phyloP scores from a whole-genome alignment of 2,888 invertebrate genomes.

The Parapristionchus giblindavisi region DNA sequence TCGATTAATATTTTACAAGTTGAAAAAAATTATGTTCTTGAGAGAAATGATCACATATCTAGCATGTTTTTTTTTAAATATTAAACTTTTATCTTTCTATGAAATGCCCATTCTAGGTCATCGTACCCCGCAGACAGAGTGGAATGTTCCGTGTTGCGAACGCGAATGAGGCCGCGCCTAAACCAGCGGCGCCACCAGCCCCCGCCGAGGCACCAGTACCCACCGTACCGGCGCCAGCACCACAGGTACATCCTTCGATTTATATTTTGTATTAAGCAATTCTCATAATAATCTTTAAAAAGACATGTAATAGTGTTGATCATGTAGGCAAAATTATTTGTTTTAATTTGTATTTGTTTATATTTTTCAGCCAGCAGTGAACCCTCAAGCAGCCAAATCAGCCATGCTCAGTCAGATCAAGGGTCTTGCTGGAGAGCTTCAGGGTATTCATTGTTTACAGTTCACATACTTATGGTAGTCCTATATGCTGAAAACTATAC shows the following conservation, averaged over 20 bases:
- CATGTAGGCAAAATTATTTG: not conserved
- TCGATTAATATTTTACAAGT: not conserved
- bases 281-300: too few species aligned
- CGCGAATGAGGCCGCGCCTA: not conserved
- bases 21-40: not conserved
- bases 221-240: not conserved
- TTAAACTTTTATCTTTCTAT: not conserved
- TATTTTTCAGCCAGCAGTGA: constrained; percentile 30
- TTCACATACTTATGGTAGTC: too few species aligned
- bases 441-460: constrained; percentile 40
- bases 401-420: constrained; percentile 51
- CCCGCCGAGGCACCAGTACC: not conserved
- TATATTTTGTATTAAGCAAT: too few species aligned
- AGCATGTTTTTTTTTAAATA: too few species aligned
- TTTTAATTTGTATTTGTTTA: not conserved
- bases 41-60: not conserved
- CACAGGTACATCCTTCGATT: too few species aligned
- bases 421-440: constrained; percentile 45
- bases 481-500: too few species aligned
- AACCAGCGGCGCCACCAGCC: not conserved
- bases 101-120: not conserved
- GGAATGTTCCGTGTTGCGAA: constrained; percentile 38
- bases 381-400: constrained; percentile 47
- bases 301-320: too few species aligned
- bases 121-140: constrained; percentile 34